Evolutionary conservation across 2,797 vertebrate genomes (phyloP), one percentile per base, ranked within the genome.

Genomic region (Hypotaenidia philippensis): DNA sequence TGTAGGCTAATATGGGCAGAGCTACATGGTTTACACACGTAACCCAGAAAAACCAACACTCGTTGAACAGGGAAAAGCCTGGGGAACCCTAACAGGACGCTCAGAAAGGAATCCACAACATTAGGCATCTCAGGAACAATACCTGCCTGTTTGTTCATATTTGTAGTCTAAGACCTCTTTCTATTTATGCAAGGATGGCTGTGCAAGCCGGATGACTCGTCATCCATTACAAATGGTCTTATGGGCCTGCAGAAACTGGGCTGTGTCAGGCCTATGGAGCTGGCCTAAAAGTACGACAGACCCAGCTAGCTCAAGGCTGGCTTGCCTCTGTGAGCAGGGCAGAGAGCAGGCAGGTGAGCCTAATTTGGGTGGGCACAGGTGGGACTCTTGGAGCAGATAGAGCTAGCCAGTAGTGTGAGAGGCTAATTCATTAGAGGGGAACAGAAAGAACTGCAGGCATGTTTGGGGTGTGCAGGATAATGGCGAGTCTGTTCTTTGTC

Each of bases 401-500:
- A 68, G 47, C 41, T 25, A 25, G 55, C 23, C 71, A 81, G 15
- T 5, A 6, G 11, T 2, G 17, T 27, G 80, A 9, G 65, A 77
- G 56, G 36, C 11, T 75, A 59, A 32, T 68, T 29, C 2, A 8
- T 9, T 2, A 0, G 6, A 31, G 26, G 26, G 23, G 41, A 55
- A 26, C 40, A 38, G 11, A 52, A 32, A 5, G 20, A 36, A 5
- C 20, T n/a, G 44, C 19, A 66, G 57, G 18, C 60, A 16, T 5
- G 16, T 29, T 55, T 81, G 76, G 32, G 17, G 57, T n/a, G 11
- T 4, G 18, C 1, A 21, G 10, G 1, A 0, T 0, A 7, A 2
- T 0, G 0, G 5, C 5, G 22, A 2, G 3, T 1, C 1, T 69
- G 16, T 0, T 0, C 2, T 50, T 63, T 16, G 2, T 5, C 5